A percentile compares a stretch with the other conserved stretches of the same genome.
These are phyloP conservation scores for Neolamprologus sp. DNA, from an alignment of 2,113 vertebrate genomes.

Conservation along the genomic window DNA sequence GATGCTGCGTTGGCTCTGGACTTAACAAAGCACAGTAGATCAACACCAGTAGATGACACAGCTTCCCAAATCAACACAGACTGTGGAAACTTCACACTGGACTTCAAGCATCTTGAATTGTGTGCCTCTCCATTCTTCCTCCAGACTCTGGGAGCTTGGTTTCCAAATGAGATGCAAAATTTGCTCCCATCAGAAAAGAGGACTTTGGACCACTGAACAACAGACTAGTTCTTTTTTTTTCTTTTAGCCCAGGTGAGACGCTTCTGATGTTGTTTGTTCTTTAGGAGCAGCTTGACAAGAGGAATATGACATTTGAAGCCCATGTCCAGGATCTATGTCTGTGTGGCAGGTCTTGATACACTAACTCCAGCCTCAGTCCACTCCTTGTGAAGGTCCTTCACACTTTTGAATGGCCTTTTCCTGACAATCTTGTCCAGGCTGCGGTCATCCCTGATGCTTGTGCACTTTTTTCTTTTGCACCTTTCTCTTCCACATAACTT, in stretches of 20 bases:
- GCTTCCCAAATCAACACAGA: accelerated
- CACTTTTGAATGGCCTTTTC: neutral
- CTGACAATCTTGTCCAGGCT: accelerated
- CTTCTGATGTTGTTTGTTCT: neutral
- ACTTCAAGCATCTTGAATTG: neutral
- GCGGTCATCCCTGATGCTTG: accelerated
- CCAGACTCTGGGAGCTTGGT: neutral
- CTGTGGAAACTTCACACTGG: neutral
- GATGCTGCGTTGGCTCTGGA: accelerated
- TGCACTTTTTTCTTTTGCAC: accelerated
- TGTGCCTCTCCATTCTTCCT: neutral
- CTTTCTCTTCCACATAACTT: neutral
- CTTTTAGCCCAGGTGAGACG: accelerated
- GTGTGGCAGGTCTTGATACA: neutral
- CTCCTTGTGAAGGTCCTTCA: neutral
- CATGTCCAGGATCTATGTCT: neutral
- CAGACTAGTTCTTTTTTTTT: neutral
- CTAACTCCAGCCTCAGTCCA: neutral
- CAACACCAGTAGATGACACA: accelerated
- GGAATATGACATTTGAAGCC: accelerated
- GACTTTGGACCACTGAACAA: neutral
- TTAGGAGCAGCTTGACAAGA: neutral
- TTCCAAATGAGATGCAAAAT: neutral
- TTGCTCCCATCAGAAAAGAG: neutral
- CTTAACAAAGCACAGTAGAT: accelerated